Evolutionary conservation across 1,140 invertebrate species (phyloP).

Genomic region (Drosophila eugracilis): DNA sequence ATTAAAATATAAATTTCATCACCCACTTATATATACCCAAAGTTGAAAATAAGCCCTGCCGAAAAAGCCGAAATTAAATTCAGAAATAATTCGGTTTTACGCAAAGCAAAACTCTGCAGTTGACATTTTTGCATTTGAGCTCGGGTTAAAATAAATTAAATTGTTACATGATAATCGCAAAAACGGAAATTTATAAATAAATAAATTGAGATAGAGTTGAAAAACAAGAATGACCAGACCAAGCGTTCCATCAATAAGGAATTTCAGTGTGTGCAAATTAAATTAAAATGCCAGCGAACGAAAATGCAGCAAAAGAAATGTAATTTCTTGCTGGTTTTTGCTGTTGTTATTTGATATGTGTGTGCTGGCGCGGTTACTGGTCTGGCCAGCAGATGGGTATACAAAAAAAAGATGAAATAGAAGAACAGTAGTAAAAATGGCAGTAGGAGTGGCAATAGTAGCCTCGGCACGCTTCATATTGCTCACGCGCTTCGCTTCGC

Average conservation of each 20-base stretch:
- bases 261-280: conserved; percentile 58
- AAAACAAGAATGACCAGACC: conserved; percentile 4
- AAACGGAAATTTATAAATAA: conserved; percentile 15
- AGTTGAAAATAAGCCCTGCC: neutral
- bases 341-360: conserved; percentile 38
- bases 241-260: conserved; percentile 38
- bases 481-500: conserved; percentile 57
- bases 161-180: conserved; percentile 32
- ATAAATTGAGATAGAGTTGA: conserved; percentile 3
- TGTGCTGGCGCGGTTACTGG: conserved; percentile 18
- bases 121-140: conserved; percentile 20
- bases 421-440: conserved; percentile 1
- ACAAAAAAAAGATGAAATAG: conserved; percentile 5
- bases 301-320: conserved; percentile 38
- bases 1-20: neutral
- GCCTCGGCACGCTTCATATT: conserved; percentile 74
- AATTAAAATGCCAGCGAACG: conserved; percentile 68
- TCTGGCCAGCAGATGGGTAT: conserved; percentile 25
- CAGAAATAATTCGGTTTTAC: neutral
- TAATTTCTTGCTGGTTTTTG: conserved; percentile 42
- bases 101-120: conserved; percentile 20
- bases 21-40: neutral
- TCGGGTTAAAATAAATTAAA: conserved; percentile 33
- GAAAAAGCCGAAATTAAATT: conserved; percentile 6
- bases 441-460: conserved; percentile 32